phyloP scores from a whole-genome alignment of 2,113 vertebrate genomes.

The Desmodus rotundus region DNA sequence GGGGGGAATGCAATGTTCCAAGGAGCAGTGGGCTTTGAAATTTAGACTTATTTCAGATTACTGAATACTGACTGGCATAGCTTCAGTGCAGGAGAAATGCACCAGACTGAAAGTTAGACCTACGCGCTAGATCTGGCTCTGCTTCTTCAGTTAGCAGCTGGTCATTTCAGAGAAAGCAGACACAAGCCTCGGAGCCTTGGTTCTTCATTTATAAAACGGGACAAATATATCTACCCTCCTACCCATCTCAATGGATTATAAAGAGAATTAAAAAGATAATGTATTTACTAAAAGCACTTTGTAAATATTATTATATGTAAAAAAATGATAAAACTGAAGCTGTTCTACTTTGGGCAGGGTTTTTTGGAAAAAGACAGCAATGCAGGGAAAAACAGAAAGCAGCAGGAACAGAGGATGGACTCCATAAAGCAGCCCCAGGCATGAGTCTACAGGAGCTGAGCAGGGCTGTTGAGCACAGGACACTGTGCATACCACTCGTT shows the following conservation, averaged over 20 bases:
- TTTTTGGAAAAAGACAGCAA: background rate
- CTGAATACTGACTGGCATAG: background rate
- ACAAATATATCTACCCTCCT: background rate
- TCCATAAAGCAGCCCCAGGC: background rate
- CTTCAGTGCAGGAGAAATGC: background rate
- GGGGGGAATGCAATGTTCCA: background rate
- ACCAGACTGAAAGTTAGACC: background rate
- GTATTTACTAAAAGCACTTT: background rate
- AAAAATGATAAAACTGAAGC: background rate
- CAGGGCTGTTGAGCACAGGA: background rate
- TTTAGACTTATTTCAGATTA: slow-evolving; percentile 56
- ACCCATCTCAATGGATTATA: background rate
- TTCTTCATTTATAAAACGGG: background rate
- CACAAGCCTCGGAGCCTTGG: background rate
- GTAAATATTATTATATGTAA: slow-evolving; percentile 7
- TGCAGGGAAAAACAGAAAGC: background rate
- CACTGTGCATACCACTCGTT: background rate
- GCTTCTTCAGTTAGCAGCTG: background rate
- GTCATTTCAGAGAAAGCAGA: background rate
- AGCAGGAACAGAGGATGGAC: background rate
- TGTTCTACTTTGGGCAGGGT: background rate
- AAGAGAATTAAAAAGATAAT: background rate
- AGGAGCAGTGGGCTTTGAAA: slow-evolving; percentile 63
- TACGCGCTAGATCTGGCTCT: background rate
- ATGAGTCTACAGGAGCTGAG: background rate